Percentiles rank a stretch among this genome's conserved stretches.
phyloP scores from a whole-genome alignment of 2,113 vertebrate species.

The Dicaeum eximium region DNA sequence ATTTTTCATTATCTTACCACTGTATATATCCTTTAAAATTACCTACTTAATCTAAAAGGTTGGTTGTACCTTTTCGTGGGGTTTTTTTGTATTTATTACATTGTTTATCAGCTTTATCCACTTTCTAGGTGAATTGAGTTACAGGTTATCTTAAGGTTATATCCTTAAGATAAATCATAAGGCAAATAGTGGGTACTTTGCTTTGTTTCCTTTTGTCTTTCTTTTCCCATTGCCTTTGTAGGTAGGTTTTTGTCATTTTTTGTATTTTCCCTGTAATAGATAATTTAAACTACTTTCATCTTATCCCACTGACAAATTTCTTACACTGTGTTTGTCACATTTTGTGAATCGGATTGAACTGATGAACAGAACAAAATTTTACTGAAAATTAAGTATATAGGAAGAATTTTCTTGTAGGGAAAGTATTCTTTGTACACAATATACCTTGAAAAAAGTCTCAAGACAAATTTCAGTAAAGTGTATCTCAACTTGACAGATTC shows the following conservation, averaged over 20 bases:
- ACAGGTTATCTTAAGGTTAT: neutral
- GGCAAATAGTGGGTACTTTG: neutral
- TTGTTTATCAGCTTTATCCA: neutral
- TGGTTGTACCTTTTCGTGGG: neutral
- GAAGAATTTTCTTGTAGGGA: neutral
- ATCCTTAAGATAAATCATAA: neutral
- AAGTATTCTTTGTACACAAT: accelerated
- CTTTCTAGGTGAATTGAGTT: neutral
- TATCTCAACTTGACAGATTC: neutral
- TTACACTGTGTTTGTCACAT: neutral
- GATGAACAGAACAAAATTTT: neutral
- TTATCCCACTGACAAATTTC: neutral
- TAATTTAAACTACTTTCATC: neutral
- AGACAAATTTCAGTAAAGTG: neutral
- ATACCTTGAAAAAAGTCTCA: neutral
- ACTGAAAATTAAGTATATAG: neutral
- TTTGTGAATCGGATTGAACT: neutral
- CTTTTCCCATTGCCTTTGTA: neutral
- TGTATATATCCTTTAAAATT: neutral
- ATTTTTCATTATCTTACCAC: neutral
- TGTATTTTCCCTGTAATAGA: neutral
- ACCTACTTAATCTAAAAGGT: neutral
- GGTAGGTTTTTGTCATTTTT: neutral
- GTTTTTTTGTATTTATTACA: neutral
- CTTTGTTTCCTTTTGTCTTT: neutral